A percentile compares a stretch with the other conserved stretches of the same genome.
Conservation (phyloP, 2,113 vertebrate genomes). For the Marmota flaviventris region DNA sequence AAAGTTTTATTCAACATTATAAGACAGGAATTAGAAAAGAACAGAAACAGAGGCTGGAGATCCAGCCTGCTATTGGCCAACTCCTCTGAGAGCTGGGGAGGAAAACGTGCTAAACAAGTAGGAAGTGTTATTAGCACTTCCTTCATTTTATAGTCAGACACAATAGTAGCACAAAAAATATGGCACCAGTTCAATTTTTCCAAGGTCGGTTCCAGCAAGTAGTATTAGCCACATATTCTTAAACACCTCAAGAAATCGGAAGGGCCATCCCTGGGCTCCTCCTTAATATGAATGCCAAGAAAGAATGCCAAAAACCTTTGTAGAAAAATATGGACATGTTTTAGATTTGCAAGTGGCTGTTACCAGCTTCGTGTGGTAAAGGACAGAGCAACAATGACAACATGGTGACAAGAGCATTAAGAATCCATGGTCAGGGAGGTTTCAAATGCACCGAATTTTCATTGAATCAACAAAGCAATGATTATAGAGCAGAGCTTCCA, state of each 20-base stretch:
- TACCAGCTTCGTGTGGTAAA: neutral
- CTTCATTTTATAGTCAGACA: slow-evolving; percentile 67
- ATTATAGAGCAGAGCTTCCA: neutral
- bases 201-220: slow-evolving; percentile 40
- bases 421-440: slow-evolving; percentile 1
- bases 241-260: slow-evolving; percentile 39
- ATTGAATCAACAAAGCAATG: neutral
- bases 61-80: slow-evolving; percentile 44
- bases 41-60: slow-evolving; percentile 61
- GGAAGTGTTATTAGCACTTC: slow-evolving; percentile 71
- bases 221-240: slow-evolving; percentile 31
- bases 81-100: slow-evolving; percentile 58
- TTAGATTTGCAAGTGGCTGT: neutral
- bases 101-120: slow-evolving; percentile 65
- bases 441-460: neutral
- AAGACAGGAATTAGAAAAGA: slow-evolving; percentile 62
- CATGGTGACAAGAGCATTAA: neutral
- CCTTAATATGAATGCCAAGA: neutral
- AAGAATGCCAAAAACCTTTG: neutral
- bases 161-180: slow-evolving; percentile 54
- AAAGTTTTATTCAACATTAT: neutral
- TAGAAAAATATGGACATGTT: neutral
- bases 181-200: slow-evolving; percentile 46
- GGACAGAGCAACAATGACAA: neutral
- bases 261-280: neutral